These are phyloP conservation scores for Gnatocerus cornutus DNA, from an alignment of 2,888 invertebrate genomes.

Conservation along the genomic window DNA sequence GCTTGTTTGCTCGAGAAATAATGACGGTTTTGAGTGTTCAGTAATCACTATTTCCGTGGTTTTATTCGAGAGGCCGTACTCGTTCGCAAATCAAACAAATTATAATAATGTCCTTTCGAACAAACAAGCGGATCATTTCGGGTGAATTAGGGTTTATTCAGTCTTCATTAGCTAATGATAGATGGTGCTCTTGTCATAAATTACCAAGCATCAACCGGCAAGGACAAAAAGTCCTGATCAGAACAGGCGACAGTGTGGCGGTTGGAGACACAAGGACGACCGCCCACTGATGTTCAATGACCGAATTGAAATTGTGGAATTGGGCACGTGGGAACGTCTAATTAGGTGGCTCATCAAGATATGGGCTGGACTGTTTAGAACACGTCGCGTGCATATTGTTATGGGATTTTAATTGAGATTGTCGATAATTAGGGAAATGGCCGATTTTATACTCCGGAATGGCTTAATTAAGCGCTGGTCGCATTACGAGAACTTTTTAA, in stretches of 20 bases:
- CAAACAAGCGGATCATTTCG: constrained; percentile 58
- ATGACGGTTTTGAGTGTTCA: constrained; percentile 52
- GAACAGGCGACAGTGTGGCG: constrained; percentile 28
- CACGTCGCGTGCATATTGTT: constrained; percentile 2
- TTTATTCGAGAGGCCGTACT: constrained; percentile 45
- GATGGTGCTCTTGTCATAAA: constrained; percentile 62
- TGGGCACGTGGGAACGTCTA: constrained; percentile 22
- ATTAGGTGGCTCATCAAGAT: constrained; percentile 20
- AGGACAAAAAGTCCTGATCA: constrained; percentile 38
- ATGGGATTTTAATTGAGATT: constrained; percentile 28
- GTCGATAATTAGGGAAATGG: constrained; percentile 22
- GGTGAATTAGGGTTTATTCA: constrained; percentile 66
- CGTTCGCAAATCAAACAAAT: constrained; percentile 65
- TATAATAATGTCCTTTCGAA: constrained; percentile 60
- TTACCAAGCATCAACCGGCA: constrained; percentile 51
- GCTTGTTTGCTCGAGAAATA: constrained; percentile 44
- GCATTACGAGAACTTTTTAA: too few relatives aligned
- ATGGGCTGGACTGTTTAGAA: constrained; percentile 18
- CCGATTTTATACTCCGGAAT: constrained; percentile 14
- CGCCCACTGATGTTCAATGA: not conserved
- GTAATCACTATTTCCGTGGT: constrained; percentile 53
- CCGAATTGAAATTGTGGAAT: constrained; percentile 12
- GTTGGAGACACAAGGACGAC: constrained; percentile 13
- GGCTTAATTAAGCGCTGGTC: constrained; percentile 18
- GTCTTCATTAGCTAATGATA: constrained; percentile 68